These are phyloP conservation scores for Crotalus tigris DNA, from an alignment of 2,113 vertebrate species.

Conservation along the genomic window DNA sequence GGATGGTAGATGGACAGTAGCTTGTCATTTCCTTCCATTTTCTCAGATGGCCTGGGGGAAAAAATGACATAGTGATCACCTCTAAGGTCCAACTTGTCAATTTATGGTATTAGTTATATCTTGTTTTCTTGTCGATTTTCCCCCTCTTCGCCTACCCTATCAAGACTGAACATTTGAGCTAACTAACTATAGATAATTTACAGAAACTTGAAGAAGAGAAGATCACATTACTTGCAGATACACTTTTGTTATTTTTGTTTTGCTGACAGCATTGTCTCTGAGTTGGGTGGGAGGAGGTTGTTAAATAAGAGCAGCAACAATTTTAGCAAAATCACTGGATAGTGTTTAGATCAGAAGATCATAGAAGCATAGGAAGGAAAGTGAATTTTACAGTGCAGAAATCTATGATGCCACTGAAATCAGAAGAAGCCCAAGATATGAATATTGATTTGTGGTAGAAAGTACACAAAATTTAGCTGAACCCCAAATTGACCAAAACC, in stretches of 20 bases:
- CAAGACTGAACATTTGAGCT: too few species aligned
- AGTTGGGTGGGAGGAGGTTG: not conserved
- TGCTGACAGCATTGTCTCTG: not conserved
- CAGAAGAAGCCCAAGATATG: not conserved
- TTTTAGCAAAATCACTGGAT: not conserved
- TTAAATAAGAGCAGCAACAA: not conserved
- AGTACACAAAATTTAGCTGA: not conserved
- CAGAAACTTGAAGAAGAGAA: not conserved
- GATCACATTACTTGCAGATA: not conserved
- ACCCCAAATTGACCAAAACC: not conserved
- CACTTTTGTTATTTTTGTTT: not conserved
- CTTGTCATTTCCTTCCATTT: not conserved
- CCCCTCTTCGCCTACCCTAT: not conserved
- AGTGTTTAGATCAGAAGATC: not conserved
- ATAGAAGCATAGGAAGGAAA: not conserved
- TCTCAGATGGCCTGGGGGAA: not conserved
- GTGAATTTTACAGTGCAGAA: not conserved
- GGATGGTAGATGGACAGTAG: not conserved
- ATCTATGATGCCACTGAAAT: not conserved
- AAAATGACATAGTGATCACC: not conserved
- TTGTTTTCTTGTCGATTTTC: not conserved
- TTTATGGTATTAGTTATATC: not conserved
- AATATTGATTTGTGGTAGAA: not conserved
- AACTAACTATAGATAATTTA: not conserved
- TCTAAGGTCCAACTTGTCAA: not conserved